These are phyloP conservation scores for Anarhynchus alexandrinus DNA, from an alignment of 2,113 vertebrate species.

Conservation along the genomic window DNA sequence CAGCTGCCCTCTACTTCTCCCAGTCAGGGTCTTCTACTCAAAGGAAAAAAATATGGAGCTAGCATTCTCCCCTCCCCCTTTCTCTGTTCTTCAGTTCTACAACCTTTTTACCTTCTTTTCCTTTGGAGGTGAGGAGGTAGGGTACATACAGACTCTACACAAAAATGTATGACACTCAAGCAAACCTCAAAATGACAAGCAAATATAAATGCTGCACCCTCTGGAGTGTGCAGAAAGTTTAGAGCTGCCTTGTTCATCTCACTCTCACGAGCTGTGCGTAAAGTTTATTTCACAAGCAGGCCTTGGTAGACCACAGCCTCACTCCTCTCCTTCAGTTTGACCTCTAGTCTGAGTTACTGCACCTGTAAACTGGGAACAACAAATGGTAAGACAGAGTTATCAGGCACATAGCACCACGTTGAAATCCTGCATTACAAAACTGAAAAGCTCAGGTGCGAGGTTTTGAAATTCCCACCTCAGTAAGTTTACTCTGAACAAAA, in stretches of 20 bases:
- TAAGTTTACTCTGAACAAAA: background rate
- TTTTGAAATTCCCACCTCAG: background rate
- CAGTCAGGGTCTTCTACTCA: background rate
- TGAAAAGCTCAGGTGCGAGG: background rate
- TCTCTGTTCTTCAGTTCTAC: background rate
- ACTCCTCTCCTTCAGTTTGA: background rate
- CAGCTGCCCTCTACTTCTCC: background rate
- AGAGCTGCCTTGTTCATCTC: background rate
- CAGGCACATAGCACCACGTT: rapidly evolving
- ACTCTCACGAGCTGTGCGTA: background rate
- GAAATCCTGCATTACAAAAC: background rate
- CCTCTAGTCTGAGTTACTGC: background rate
- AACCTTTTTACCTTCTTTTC: background rate
- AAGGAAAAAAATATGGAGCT: background rate
- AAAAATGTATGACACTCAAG: background rate
- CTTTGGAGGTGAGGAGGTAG: rapidly evolving
- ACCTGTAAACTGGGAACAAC: background rate
- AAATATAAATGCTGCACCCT: background rate
- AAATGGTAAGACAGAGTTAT: background rate
- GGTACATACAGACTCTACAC: background rate
- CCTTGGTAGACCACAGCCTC: background rate
- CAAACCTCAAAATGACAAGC: background rate
- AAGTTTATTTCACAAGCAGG: background rate
- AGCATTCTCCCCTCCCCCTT: background rate
- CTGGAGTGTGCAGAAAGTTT: background rate